Conservation (phyloP, 64 coral and sea anemone species). For the Anthopleura sola region DNA sequence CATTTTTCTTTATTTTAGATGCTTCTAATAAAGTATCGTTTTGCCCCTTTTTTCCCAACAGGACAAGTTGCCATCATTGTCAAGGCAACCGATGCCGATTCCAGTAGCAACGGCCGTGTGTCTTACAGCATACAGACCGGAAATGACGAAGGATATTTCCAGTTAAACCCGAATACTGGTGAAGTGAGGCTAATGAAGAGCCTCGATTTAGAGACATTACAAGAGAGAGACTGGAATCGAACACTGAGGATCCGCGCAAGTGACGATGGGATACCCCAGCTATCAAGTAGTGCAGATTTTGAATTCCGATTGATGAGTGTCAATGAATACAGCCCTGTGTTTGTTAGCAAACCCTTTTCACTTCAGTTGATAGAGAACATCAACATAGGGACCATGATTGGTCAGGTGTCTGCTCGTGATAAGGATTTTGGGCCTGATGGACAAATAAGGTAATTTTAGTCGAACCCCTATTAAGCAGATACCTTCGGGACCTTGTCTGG, state of each 20-base stretch:
- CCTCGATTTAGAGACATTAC: slow-evolving; percentile 51
- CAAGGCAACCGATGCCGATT: slow-evolving; percentile 62
- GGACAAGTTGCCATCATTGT: slow-evolving; percentile 26
- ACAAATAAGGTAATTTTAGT: slow-evolving; percentile 14
- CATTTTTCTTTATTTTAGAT: too few relatives aligned
- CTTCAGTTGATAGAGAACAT: slow-evolving; percentile 25
- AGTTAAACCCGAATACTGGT: slow-evolving; percentile 30
- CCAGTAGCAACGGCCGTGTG: slow-evolving; percentile 43
- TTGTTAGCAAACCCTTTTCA: not conserved
- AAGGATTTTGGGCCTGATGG: slow-evolving; percentile 64
- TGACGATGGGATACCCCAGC: slow-evolving; percentile 52
- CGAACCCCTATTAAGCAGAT: too few relatives aligned
- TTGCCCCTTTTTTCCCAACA: not conserved
- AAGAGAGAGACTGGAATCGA: slow-evolving; percentile 31
- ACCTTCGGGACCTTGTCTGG: not conserved
- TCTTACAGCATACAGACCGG: slow-evolving; percentile 47
- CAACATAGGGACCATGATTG: slow-evolving; percentile 23
- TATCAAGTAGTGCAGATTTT: slow-evolving; percentile 45
- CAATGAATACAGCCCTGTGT: slow-evolving; percentile 57
- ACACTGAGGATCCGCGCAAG: slow-evolving; percentile 32
- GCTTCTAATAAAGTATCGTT: not conserved
- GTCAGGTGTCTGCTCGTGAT: slow-evolving; percentile 37
- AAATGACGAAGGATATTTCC: slow-evolving; percentile 40
- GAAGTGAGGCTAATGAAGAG: slow-evolving; percentile 34
- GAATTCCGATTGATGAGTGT: slow-evolving; percentile 26